These are phyloP conservation scores for Xanthia togata DNA, from an alignment of 2,888 invertebrate genomes.

Conservation along the genomic window DNA sequence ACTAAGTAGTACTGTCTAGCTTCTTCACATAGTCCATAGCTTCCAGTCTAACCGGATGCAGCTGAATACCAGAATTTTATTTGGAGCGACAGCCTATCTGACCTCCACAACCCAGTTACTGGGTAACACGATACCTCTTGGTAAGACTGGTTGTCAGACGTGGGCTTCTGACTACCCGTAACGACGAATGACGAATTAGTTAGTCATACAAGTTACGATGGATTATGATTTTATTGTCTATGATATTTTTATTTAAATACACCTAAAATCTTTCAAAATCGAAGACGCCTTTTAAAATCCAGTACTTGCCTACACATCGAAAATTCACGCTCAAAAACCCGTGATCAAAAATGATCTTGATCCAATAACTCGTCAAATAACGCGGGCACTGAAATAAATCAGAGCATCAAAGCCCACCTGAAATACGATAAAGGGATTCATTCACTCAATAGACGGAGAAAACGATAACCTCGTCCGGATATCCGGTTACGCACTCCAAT, in stretches of 20 bases:
- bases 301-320: not conserved
- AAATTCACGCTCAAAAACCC: slow-evolving; percentile 2
- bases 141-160: too few species aligned
- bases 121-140: too few species aligned
- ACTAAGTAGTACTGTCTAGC: too few species aligned
- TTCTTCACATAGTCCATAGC: too few species aligned
- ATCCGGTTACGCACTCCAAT: slow-evolving; percentile 85
- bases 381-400: slow-evolving; percentile 72
- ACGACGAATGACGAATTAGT: not conserved
- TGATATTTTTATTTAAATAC: not conserved
- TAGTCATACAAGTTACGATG: not conserved
- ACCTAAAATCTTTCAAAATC: not conserved
- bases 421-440: slow-evolving; percentile 79
- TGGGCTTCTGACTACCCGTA: too few species aligned
- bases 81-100: too few species aligned
- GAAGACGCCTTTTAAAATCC: too few species aligned
- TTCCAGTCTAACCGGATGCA: too few species aligned
- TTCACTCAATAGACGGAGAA: slow-evolving; percentile 78
- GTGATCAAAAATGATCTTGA: slow-evolving; percentile 37
- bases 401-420: slow-evolving; percentile 75
- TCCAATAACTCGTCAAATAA: slow-evolving; percentile 35
- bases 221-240: too few species aligned
- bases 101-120: too few species aligned
- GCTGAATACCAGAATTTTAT: too few species aligned
- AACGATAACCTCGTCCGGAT: slow-evolving; percentile 80